Evolutionary conservation across 1,140 invertebrate genomes (phyloP).

Genomic region (Antheraea pernyi): DNA sequence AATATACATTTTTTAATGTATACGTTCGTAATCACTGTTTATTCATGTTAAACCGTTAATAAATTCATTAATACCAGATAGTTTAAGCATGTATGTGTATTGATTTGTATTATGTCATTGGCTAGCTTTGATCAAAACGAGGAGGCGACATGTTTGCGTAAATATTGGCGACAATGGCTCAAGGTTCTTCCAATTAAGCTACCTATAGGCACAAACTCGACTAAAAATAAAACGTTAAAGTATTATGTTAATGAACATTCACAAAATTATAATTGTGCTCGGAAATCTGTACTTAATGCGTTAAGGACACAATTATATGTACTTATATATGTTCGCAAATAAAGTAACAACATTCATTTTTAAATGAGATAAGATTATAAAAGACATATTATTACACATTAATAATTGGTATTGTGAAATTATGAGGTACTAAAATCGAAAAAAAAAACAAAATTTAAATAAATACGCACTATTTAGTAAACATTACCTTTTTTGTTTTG

Average conservation of each 20-base stretch:
- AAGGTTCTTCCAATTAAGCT: slow-evolving; percentile 47
- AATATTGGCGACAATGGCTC: slow-evolving; percentile 44
- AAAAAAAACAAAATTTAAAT: background rate
- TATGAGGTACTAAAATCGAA: background rate
- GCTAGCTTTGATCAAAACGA: slow-evolving; percentile 26
- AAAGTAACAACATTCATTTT: background rate
- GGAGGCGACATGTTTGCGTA: slow-evolving; percentile 33
- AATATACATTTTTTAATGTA: no score
- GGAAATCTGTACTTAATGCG: background rate
- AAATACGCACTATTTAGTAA: slow-evolving; percentile 10
- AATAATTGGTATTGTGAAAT: background rate
- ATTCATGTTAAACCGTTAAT: background rate
- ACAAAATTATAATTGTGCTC: slow-evolving; percentile 13
- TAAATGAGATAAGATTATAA: no score
- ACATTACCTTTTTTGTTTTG: slow-evolving; percentile 21
- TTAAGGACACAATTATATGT: no score
- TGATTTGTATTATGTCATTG: slow-evolving; percentile 35
- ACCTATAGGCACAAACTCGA: slow-evolving; percentile 16
- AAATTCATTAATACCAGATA: background rate
- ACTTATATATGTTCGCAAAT: background rate
- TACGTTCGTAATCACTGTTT: no score
- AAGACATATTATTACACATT: no score
- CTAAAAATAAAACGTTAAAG: slow-evolving; percentile 30
- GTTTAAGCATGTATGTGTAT: slow-evolving; percentile 1
- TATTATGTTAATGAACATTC: slow-evolving; percentile 20